Evolutionary conservation across 2,888 invertebrate species (phyloP).

Genomic region (Lochmaea capreae): DNA sequence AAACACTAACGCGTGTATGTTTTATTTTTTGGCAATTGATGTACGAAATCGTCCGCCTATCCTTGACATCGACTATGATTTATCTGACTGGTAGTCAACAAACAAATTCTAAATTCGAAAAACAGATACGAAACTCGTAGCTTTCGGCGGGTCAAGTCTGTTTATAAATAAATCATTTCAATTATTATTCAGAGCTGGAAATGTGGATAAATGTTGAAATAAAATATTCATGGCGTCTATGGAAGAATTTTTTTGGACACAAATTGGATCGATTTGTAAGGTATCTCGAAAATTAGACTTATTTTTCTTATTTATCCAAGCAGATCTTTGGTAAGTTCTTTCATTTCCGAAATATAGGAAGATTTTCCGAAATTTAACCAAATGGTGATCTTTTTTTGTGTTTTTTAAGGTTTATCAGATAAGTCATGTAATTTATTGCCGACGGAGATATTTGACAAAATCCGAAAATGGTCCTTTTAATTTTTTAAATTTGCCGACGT

Average conservation of each 20-base stretch:
- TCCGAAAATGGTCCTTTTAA: no score
- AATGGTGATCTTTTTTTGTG: no score
- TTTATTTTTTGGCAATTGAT: background rate
- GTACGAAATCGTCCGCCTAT: background rate
- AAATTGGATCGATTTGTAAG: no score
- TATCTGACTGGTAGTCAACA: constrained; percentile 2
- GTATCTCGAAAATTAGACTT: no score
- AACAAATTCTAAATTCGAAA: constrained; percentile 21
- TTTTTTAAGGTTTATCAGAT: no score
- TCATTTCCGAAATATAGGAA: no score
- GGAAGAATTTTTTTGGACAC: background rate
- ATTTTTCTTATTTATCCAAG: no score
- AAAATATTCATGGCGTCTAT: background rate
- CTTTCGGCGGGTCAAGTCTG: constrained; percentile 16
- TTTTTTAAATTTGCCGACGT: no score
- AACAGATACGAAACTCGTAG: background rate
- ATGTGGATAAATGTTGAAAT: background rate
- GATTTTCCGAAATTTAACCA: no score
- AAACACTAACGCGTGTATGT: background rate
- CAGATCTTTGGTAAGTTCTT: no score
- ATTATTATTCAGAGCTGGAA: background rate
- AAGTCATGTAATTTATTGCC: no score
- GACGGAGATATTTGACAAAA: no score
- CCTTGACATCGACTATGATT: constrained; percentile 18
- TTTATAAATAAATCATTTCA: constrained; percentile 10